A percentile compares a stretch with the other conserved stretches of the same genome.
These are phyloP conservation scores for Petrolisthes manimaculis DNA, from an alignment of 2,888 invertebrate species.

Conservation along the genomic window DNA sequence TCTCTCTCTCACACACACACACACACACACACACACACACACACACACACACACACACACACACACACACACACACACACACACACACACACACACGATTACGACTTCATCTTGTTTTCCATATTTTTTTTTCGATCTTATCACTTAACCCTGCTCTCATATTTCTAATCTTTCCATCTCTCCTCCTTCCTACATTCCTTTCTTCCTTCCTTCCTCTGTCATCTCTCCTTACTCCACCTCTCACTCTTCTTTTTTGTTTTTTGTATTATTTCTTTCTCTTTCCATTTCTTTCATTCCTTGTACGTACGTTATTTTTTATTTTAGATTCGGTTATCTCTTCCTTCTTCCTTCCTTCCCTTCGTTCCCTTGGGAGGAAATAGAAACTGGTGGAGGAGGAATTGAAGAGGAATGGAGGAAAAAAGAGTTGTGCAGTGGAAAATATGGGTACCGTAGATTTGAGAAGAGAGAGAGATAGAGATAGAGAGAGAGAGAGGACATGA, in stretches of 20 bases:
- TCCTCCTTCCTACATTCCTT: background rate
- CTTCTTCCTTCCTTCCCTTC: background rate
- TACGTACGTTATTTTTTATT: background rate
- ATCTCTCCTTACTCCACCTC: background rate
- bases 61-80: background rate
- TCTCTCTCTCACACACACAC: background rate
- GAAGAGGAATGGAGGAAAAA: background rate
- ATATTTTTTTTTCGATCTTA: background rate
- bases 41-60: constrained; percentile 1
- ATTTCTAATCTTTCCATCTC: background rate
- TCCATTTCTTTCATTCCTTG: background rate
- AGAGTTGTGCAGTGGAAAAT: background rate
- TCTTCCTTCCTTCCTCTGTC: background rate
- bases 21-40: background rate
- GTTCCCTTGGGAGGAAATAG: background rate
- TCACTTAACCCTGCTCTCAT: no score
- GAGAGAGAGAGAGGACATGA: background rate
- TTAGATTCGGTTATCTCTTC: background rate
- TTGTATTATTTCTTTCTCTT: background rate
- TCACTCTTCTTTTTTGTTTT: background rate
- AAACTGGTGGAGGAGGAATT: background rate
- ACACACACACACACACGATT: background rate
- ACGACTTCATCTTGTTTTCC: background rate
- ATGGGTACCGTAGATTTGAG: background rate
- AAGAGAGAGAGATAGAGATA: background rate